phyloP scores from a whole-genome alignment of 2,888 invertebrate species.

The Agrochola macilenta region DNA sequence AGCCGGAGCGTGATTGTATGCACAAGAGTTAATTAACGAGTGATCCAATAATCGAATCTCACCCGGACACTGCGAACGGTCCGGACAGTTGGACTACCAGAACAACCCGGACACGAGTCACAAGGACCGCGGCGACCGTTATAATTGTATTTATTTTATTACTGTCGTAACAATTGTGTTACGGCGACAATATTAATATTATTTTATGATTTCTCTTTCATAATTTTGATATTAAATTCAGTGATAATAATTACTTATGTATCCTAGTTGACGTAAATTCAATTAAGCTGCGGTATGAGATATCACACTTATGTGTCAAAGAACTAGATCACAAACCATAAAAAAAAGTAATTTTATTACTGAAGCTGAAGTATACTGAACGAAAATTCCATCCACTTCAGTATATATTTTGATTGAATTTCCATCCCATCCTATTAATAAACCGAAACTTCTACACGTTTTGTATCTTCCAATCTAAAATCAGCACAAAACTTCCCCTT shows the following conservation, averaged over 20 bases:
- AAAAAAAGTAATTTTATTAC: no score
- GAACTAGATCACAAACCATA: background rate
- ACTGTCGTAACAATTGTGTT: slow-evolving; percentile 43
- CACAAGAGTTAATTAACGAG: slow-evolving; percentile 69
- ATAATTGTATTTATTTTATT: slow-evolving; percentile 63
- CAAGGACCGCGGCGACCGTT: slow-evolving; percentile 16
- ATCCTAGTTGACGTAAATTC: background rate
- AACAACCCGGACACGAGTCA: slow-evolving; percentile 30
- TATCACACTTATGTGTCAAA: background rate
- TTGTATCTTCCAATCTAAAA: slow-evolving; percentile 29
- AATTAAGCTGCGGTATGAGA: background rate
- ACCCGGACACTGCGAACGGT: slow-evolving; percentile 29
- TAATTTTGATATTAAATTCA: slow-evolving; percentile 27
- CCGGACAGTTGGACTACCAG: slow-evolving; percentile 17
- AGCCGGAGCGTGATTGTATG: slow-evolving; percentile 65
- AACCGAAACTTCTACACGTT: slow-evolving; percentile 10
- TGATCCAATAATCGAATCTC: slow-evolving; percentile 68
- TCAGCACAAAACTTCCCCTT: slow-evolving; percentile 25
- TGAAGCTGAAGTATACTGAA: background rate
- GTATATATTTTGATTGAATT: slow-evolving; percentile 5
- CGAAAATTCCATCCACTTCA: background rate
- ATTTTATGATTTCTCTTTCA: slow-evolving; percentile 34
- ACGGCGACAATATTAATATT: slow-evolving; percentile 42
- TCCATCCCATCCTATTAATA: slow-evolving; percentile 20
- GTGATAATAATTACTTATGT: background rate